A percentile compares a stretch with the other conserved stretches of the same genome.
These are phyloP conservation scores for Sisyra nigra DNA, from an alignment of 2,888 invertebrate species.

Conservation along the genomic window DNA sequence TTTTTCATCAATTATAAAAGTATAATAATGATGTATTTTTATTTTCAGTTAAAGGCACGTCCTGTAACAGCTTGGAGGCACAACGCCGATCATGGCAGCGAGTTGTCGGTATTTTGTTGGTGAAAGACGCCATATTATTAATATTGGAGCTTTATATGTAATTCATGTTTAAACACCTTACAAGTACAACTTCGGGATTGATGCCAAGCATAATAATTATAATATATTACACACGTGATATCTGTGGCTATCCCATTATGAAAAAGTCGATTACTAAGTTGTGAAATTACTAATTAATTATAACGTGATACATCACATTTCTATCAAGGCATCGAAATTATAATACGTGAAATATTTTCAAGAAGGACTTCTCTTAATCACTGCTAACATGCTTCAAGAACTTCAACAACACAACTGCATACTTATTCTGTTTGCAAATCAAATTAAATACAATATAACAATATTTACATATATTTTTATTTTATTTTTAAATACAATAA, in stretches of 20 bases:
- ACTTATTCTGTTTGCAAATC: too few species aligned
- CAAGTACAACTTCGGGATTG: slow-evolving; percentile 8
- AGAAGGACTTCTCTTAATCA: not conserved
- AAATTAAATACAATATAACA: not conserved
- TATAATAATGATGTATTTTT: slow-evolving; percentile 13
- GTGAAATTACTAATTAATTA: slow-evolving; percentile 1
- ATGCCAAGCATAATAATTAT: not conserved
- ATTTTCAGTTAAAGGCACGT: slow-evolving; percentile 55
- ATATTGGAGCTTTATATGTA: not conserved
- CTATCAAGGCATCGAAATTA: not conserved
- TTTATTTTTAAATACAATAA: slow-evolving; percentile 1
- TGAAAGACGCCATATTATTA: slow-evolving; percentile 27
- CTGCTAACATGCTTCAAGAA: too few species aligned
- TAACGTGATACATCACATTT: not conserved
- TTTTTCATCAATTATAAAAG: too few species aligned
- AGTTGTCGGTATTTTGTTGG: slow-evolving; percentile 68
- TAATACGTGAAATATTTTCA: not conserved
- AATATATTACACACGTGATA: not conserved
- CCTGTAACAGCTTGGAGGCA: slow-evolving; percentile 61
- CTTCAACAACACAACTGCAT: too few species aligned
- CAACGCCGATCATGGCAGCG: slow-evolving; percentile 51
- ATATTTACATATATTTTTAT: not conserved
- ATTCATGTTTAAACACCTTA: slow-evolving; percentile 6
- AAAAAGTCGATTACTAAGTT: not conserved
- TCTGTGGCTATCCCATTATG: not conserved